Base-by-base conservation (phyloP, 2,888 invertebrate species). In the Osedax frankpressi region DNA sequence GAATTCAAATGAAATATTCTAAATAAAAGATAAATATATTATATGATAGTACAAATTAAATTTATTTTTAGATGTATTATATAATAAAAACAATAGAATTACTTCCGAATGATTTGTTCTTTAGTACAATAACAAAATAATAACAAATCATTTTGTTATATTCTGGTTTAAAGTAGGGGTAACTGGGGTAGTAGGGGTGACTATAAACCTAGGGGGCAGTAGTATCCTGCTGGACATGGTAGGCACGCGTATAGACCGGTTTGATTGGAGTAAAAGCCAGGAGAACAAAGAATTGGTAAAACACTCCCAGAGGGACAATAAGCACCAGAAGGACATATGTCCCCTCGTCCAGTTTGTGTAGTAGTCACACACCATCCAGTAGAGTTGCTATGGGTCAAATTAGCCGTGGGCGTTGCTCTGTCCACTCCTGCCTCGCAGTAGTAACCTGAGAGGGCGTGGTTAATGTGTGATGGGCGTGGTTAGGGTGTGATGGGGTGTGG, bases 391-490 rank as follows among this genome's bases (percentile, higher is more conserved):
- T 25, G 2, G 3, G 75, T 75, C 0, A 76, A 30, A 29, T 77
- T 77, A 14, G 79, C 80, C 11, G 76, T 79, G 0, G 82, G 82
- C 28, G 76, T 71, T 0, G 79, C 71, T 63, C 81, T 73, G 75
- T 82, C 81, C 70, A 82, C 77, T 26, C 83, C 82, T 74, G 78
- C 82, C 74, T 80, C 80, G 77, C 83, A 83, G 78, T 79, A 83
- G 71, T 81, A 80, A 3, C 82, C 82, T 2, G 28, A 14, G n/a
- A n/a, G n/a, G n/a, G n/a, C n/a, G n/a, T n/a, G n/a, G 44, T 11
- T 44, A 44, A 11, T 11, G 44, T 44, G 44, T 11, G 44, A 44
- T 44, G 44, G 6, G 19, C 6, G 19, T 6, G 19, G 44, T 11
- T 44, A 44, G 6, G 19, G 44, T 44, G 44, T 11, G 44, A 44